phyloP scores from a whole-genome alignment of 2,888 invertebrate species.

The Omphaloscelis lunosa region DNA sequence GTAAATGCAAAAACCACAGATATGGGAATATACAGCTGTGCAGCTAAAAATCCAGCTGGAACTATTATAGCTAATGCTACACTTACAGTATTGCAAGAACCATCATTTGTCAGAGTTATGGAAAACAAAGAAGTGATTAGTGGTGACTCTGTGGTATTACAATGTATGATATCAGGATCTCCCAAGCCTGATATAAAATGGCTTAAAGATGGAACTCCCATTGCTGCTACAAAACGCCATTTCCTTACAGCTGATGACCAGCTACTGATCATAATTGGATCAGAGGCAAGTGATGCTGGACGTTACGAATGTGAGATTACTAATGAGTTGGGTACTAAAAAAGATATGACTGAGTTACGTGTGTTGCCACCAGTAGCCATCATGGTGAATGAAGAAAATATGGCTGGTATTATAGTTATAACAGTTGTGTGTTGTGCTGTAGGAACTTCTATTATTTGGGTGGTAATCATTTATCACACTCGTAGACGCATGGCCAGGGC shows the following conservation, averaged over 20 bases:
- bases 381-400: slow-evolving; percentile 93
- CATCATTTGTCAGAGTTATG: slow-evolving; percentile 96
- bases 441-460: slow-evolving; percentile 97
- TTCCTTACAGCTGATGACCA: slow-evolving; percentile 97
- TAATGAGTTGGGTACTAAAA: slow-evolving; percentile 95
- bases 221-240: slow-evolving; percentile 94
- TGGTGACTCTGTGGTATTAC: slow-evolving; percentile 96
- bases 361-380: slow-evolving; percentile 92
- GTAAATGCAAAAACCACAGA: slow-evolving; percentile 97
- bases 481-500: slow-evolving; percentile 92
- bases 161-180: slow-evolving; percentile 96
- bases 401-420: slow-evolving; percentile 96
- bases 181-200: slow-evolving; percentile 95
- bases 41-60: slow-evolving; percentile 97
- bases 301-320: slow-evolving; percentile 97
- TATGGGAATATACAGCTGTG: slow-evolving; percentile 98
- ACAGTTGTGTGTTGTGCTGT: slow-evolving; percentile 97
- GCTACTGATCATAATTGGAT: slow-evolving; percentile 96
- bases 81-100: slow-evolving; percentile 95
- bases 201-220: slow-evolving; percentile 95
- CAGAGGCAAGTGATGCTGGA: slow-evolving; percentile 94
- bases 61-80: slow-evolving; percentile 96
- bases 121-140: slow-evolving; percentile 95
- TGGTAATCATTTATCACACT: slow-evolving; percentile 96
- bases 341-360: slow-evolving; percentile 93